Base-by-base conservation (phyloP, 1,140 invertebrate species). In the Zaprionus gabonicus region DNA sequence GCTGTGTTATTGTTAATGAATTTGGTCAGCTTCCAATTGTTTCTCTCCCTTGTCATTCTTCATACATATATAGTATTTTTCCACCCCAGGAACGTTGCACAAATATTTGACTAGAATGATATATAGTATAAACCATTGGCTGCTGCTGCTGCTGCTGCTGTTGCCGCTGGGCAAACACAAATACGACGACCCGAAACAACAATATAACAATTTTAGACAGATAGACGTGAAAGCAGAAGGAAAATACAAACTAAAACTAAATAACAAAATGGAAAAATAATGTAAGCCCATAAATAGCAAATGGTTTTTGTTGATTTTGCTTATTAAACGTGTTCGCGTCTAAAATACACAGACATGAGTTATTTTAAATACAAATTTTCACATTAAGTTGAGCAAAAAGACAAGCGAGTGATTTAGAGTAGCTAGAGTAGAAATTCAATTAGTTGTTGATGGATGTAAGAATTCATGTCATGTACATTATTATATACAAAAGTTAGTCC, bases 71-170 rank as follows among this genome's bases (percentile, higher is more conserved):
- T 23, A 23, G 23, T 23, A 53, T 44, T 68, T 75, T 75, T 65
- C 36, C 38, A 66, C 41, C 17, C 12, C 31, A 59, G 60, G 60
- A 59, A 44, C 68, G 20, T 60, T 71, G 53, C 51, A 66, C 82
- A 65, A 81, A 78, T 84, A 85, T 78, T 46, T 85, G 76, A 71
- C 66, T 55, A 70, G 36, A 28, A 72, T 36, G 34, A 66, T 25
- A 56, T 64, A 41, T 55, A 38, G 17, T 57, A 67, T 55, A 59
- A 59, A 64, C 67, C 70, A 64, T 58, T 51, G 66, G 49, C 66
- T 69, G 57, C 59, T 57, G 46, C 65, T 23, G 23, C 2, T n/a
- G n/a, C 20, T 20, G 20, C 20, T 20, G 20, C 20, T 67, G 49
- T 51, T 63, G 57, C 59, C 56, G 57, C 65, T 72, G 64, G 64